These are phyloP conservation scores for Chorisops tibialis DNA, from an alignment of 2,888 invertebrate species.

Conservation along the genomic window DNA sequence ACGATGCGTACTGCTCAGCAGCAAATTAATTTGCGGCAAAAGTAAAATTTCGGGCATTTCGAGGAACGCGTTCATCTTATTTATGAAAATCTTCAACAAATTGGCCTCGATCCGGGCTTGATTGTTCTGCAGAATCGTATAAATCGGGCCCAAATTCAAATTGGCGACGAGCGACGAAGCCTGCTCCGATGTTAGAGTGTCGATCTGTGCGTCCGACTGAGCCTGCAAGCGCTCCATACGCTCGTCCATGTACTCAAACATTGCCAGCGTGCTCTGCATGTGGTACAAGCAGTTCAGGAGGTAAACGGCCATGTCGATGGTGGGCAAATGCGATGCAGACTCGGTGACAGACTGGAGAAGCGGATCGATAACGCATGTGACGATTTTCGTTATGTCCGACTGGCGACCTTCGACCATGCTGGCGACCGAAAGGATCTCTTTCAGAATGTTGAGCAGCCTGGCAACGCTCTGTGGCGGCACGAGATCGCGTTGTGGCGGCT, in stretches of 20 bases:
- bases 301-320: slow-evolving; percentile 94
- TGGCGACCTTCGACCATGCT: slow-evolving; percentile 78
- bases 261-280: slow-evolving; percentile 83
- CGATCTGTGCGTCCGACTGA: slow-evolving; percentile 92
- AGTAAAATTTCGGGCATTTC: slow-evolving; percentile 79
- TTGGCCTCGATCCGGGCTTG: slow-evolving; percentile 86
- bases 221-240: slow-evolving; percentile 80
- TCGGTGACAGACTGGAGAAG: slow-evolving; percentile 89
- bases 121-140: slow-evolving; percentile 83
- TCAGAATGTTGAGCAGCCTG: slow-evolving; percentile 74
- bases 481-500: slow-evolving; percentile 78
- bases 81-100: slow-evolving; percentile 65
- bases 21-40: slow-evolving; percentile 79
- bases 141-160: slow-evolving; percentile 87
- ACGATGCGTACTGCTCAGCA: slow-evolving; percentile 76
- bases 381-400: slow-evolving; percentile 77
- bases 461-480: slow-evolving; percentile 77
- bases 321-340: slow-evolving; percentile 86
- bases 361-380: slow-evolving; percentile 83
- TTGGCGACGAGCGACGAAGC: slow-evolving; percentile 92
- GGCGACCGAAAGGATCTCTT: slow-evolving; percentile 83
- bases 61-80: slow-evolving; percentile 83
- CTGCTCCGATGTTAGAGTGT: slow-evolving; percentile 93
- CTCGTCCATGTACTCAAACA: slow-evolving; percentile 91
- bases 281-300: slow-evolving; percentile 90